Evolutionary conservation across 2,888 invertebrate genomes (phyloP), one percentile per base, ranked within the genome.

Genomic region (Spatulosminthurus flaviceps): DNA sequence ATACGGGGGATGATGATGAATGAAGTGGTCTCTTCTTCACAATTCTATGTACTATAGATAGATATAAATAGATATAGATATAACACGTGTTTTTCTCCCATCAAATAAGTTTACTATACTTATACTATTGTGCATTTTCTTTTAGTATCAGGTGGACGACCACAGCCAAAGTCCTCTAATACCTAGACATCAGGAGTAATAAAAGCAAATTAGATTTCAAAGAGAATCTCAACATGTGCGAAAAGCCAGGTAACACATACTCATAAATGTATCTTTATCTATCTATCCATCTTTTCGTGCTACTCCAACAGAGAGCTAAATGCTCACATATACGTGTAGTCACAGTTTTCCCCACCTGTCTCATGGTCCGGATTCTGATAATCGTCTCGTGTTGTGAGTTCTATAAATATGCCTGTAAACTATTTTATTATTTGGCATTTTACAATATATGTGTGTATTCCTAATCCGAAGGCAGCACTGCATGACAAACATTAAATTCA

Each of bases 351-450:
- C 64, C 26, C 64, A 64, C 24, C 64, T 24, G 64, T 64, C 64
- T 64, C 64, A 64, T 64, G 64, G 64, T 64, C 21, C 64, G 64
- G 26, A 19, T 64, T 64, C 64, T 64, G 64, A 64, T 64, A 64
- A 64, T 64, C 64, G 24, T 22, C 24, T 64, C 64, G 64, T 64
- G 64, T 24, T 64, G 64, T n/a, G 51, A 51, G 51, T 51, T 51
- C 51, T 51, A 51, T 51, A 51, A 51, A 51, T 19, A n/a, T 51
- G 51, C n/a, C 51, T 19, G 51, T 51, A 51, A 51, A 51, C 51
- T n/a, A 41, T 16, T n/a, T 51, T 51, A 51, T 51, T 9, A n/a
- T 51, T 5, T 19, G 51, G 51, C 51, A 51, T 51, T 51, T 51
- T 7, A 4, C 9, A 9, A 34, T 34, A 34, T n/a, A 16, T 51